Conservation (phyloP, 2,113 vertebrate genomes). For the Trichomycterus rosablanca region DNA sequence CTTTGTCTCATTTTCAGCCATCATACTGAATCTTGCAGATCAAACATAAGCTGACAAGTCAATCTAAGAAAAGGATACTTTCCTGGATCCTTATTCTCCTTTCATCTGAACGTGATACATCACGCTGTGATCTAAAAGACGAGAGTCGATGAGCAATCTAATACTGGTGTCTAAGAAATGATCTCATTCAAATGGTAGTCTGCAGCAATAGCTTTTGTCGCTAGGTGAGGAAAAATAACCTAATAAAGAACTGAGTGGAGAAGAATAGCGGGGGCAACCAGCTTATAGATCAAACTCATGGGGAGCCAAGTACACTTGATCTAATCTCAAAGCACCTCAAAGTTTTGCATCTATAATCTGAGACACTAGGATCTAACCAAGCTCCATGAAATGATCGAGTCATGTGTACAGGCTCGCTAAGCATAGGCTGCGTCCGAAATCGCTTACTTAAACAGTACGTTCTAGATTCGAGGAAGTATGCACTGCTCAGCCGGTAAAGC, state of each 20-base stretch:
- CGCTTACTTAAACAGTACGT: too few relatives aligned
- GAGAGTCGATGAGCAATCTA: slow-evolving; percentile 10
- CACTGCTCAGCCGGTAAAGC: too few relatives aligned
- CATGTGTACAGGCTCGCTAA: too few relatives aligned
- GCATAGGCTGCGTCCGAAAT: too few relatives aligned
- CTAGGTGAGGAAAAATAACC: slow-evolving; percentile 38
- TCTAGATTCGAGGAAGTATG: too few relatives aligned
- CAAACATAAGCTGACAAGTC: slow-evolving; percentile 4
- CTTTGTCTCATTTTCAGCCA: background rate
- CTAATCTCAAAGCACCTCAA: too few relatives aligned
- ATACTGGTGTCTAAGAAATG: slow-evolving; percentile 4
- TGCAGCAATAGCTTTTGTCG: slow-evolving; percentile 24
- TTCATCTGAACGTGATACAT: background rate
- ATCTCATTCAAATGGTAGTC: slow-evolving; percentile 17
- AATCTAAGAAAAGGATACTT: background rate
- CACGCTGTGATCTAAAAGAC: slow-evolving; percentile 1
- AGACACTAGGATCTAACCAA: too few relatives aligned
- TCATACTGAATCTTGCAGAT: background rate
- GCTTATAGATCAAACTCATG: slow-evolving; percentile 44
- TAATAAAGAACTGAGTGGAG: slow-evolving; percentile 37
- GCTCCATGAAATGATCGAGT: too few relatives aligned
- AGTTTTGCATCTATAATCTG: too few relatives aligned
- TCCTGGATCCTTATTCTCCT: background rate
- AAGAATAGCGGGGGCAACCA: slow-evolving; percentile 31
- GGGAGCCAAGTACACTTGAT: too few relatives aligned